A percentile compares a stretch with the other conserved stretches of the same genome.
phyloP scores from a whole-genome alignment of 2,888 invertebrate genomes.

The Coelogynopora nodosa region DNA sequence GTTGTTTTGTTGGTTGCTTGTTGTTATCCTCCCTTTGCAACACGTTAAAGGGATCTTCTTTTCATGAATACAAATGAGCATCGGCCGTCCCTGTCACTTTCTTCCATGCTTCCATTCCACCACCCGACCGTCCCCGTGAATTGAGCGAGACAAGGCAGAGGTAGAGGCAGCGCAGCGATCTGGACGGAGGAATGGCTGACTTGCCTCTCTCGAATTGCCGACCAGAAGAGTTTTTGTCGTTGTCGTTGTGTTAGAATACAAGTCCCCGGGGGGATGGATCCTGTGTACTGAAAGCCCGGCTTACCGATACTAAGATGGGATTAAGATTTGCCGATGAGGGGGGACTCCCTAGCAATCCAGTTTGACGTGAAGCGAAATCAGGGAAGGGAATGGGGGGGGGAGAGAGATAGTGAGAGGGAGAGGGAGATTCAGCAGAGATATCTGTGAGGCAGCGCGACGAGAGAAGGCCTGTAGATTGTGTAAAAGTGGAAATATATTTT shows the following conservation, averaged over 20 bases:
- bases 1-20: too few species aligned
- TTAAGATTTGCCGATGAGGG: constrained; percentile 1
- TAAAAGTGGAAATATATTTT: background rate
- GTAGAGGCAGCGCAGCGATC: background rate
- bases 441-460: too few species aligned
- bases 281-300: constrained; percentile 11
- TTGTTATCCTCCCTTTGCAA: background rate
- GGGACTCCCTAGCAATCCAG: background rate
- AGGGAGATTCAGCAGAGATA: too few species aligned
- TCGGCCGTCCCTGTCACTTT: background rate
- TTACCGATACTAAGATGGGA: constrained; percentile 24
- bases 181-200: background rate
- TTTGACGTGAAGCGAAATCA: constrained; percentile 14
- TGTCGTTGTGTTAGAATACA: constrained; percentile 15
- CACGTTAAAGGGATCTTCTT: constrained; percentile 21
- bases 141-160: background rate
- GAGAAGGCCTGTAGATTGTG: too few species aligned
- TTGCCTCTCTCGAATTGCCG: background rate
- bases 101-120: too few species aligned
- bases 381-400: background rate
- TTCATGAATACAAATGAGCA: constrained; percentile 23
- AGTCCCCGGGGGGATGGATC: background rate
- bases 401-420: background rate
- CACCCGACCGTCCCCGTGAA: too few species aligned
- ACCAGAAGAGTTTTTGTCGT: too few species aligned